Conservation (phyloP, 1,140 invertebrate genomes). For the Drosophila sucinea region DNA sequence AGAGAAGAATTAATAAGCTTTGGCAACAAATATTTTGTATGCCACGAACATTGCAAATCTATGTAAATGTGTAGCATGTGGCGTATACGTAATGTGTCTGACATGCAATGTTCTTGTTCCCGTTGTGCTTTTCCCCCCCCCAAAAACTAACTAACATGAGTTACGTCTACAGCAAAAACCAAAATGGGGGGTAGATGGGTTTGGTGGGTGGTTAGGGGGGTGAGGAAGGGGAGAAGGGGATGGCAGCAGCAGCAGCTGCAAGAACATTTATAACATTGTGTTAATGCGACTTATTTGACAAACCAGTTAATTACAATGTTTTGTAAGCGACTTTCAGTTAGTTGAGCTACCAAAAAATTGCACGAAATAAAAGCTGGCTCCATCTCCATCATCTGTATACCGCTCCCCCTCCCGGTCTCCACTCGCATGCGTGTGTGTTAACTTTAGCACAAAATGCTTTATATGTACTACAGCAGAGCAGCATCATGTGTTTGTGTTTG, state of each 20-base stretch:
- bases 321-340: slow-evolving; percentile 35
- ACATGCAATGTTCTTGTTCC: slow-evolving; percentile 52
- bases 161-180: background rate
- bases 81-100: slow-evolving; percentile 71
- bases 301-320: slow-evolving; percentile 75
- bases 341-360: slow-evolving; percentile 28
- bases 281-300: slow-evolving; percentile 80
- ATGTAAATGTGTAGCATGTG: slow-evolving; percentile 73
- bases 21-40: slow-evolving; percentile 42
- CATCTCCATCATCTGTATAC: slow-evolving; percentile 15
- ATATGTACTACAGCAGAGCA: slow-evolving; percentile 16
- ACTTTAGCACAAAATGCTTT: slow-evolving; percentile 64
- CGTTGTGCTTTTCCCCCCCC: background rate
- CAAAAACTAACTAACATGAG: slow-evolving; percentile 5
- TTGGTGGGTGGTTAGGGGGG: background rate
- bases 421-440: slow-evolving; percentile 23
- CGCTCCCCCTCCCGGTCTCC: background rate
- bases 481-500: slow-evolving; percentile 49
- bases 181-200: background rate
- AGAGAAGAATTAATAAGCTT: slow-evolving; percentile 69
- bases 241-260: slow-evolving; percentile 33
- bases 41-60: slow-evolving; percentile 63
- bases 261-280: slow-evolving; percentile 74
- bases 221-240: background rate
- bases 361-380: slow-evolving; percentile 50